A percentile compares a stretch with the other conserved stretches of the same genome.
Conservation (phyloP, 2,797 vertebrate genomes). For the Peromyscus melanophrys region DNA sequence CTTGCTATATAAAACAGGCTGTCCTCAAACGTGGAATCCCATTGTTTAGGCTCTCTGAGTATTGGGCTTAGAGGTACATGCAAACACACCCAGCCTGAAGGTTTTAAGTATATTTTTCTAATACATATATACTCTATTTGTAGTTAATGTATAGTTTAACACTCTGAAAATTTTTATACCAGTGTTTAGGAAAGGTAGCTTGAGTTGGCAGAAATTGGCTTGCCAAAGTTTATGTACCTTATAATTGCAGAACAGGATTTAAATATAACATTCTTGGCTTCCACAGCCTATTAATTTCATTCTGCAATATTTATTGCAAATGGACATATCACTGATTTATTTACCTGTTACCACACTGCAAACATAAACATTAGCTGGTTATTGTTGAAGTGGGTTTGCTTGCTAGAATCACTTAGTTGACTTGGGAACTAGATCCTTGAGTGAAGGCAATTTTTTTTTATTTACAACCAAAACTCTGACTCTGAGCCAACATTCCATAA, state of each 20-base stretch:
- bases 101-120: constrained; percentile 18
- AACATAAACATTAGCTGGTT: not conserved
- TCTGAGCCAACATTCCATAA: not conserved
- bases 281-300: not conserved
- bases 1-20: not conserved
- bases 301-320: not conserved
- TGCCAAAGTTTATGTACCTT: not conserved
- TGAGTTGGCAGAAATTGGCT: not conserved
- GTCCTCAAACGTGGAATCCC: not conserved
- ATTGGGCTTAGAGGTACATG: not conserved
- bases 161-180: not conserved
- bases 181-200: not conserved
- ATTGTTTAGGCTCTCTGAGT: not conserved
- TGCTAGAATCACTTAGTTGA: not conserved
- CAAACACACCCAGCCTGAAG: not conserved
- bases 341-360: not conserved
- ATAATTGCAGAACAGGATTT: constrained; percentile 1
- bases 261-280: not conserved
- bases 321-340: not conserved
- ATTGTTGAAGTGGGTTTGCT: constrained; percentile 24
- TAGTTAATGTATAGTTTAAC: not conserved
- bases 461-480: constrained; percentile 1
- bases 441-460: not conserved
- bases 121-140: not conserved
- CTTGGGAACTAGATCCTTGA: not conserved